Percentiles rank a stretch among this genome's conserved stretches.
These are phyloP conservation scores for Drosophila leonis DNA, from an alignment of 2,888 invertebrate species.

Conservation along the genomic window DNA sequence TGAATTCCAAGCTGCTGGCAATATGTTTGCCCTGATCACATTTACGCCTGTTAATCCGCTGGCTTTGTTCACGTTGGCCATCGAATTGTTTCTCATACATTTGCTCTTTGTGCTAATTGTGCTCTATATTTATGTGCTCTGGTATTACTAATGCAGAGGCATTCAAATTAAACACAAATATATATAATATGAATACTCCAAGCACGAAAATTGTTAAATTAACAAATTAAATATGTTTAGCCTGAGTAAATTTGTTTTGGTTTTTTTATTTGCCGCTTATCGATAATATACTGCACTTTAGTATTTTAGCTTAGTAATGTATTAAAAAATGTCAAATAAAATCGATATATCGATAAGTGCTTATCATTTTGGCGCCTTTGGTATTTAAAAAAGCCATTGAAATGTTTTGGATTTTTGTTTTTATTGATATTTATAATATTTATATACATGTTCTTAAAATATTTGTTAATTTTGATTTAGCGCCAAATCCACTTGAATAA, in stretches of 20 bases:
- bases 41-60: slow-evolving; percentile 73
- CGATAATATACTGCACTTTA: slow-evolving; percentile 5
- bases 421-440: neutral
- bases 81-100: slow-evolving; percentile 81
- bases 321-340: slow-evolving; percentile 1
- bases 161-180: slow-evolving; percentile 22
- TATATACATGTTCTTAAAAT: neutral
- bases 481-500: slow-evolving; percentile 23
- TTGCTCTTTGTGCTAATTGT: slow-evolving; percentile 79
- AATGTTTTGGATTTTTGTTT: neutral
- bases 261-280: neutral
- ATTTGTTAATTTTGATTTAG: neutral
- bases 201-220: neutral
- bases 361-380: neutral
- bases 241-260: neutral
- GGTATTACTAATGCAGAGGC: slow-evolving; percentile 71
- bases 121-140: slow-evolving; percentile 79
- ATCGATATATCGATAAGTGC: slow-evolving; percentile 31
- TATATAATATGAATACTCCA: slow-evolving; percentile 7
- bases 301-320: neutral
- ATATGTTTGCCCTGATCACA: slow-evolving; percentile 76
- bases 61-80: slow-evolving; percentile 77
- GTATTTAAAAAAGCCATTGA: neutral
- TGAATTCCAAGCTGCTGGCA: slow-evolving; percentile 5
- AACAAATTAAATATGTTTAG: neutral